Evolutionary conservation across 2,888 invertebrate genomes (phyloP), one percentile per base, ranked within the genome.

Genomic region (Cheilosia variabilis): DNA sequence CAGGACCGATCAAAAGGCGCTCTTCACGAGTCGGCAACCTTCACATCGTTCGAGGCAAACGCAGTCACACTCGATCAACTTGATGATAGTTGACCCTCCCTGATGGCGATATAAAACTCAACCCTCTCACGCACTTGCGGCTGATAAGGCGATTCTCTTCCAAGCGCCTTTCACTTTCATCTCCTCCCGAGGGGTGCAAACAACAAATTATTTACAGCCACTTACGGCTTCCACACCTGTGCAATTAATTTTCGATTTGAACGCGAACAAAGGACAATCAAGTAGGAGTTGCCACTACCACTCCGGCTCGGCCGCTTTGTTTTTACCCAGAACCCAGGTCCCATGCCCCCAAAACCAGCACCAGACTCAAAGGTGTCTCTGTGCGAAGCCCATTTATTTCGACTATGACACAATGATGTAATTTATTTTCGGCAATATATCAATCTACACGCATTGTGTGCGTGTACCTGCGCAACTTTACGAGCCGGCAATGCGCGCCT

Each of bases 371-470:
- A 81, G 86, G 86, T 86, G 86, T 86, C 86, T 86, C 62, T 86
- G 22, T 22, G 81, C 71, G 62, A 66, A 77, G 71, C 86, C 75
- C 72, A 81, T 81, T 77, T 81, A 81, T 86, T 72, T 86, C 86
- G 62, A 81, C 76, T 66, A 72, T 81, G 81, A 86, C 84, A 72
- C 73, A 73, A 41, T 78, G 87, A 78, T 87, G 58, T 87, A 87
- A 87, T 87, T 87, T 87, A 87, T 87, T 73, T 82, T 78, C 87
- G 73, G 66, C 87, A 87, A 78, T 87, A 87, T 87, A 87, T 87
- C 82, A 87, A 87, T 86, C 76, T 60, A 72, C 81, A 68, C 81
- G 63, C 76, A 72, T 72, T 79, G 83, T 77, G 22, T 63, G 13
- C n/a, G 31, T 31, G 9, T 31, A 31, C 80, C 82, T 82, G 82